Evolutionary conservation across 2,888 invertebrate genomes (phyloP), one percentile per base, ranked within the genome.

Genomic region (Brenthis ino): DNA sequence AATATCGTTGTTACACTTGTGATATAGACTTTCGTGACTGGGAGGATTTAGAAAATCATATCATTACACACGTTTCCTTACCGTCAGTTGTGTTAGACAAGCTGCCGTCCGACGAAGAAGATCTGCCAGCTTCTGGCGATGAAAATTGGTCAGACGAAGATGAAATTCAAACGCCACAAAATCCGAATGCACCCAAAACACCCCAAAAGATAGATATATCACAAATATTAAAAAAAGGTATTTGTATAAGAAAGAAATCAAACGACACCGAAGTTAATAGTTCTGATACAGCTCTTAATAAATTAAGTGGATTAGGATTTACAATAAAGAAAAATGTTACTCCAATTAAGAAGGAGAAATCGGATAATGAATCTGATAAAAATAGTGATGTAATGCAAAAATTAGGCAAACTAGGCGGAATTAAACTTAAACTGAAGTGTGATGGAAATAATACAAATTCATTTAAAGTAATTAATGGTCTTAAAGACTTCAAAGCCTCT

Each of bases 11-110:
- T 77, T 84, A 83, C 75, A 94, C 94, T 50, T 95, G 95, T 77
- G 85, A 92, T 75, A 82, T 91, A 69, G 90, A 92, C 68, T 95
- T 93, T 78, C 81, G 80, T 13, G 81, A 85, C 73, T 91, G 90
- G 85, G 84, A 85, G 55, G 90, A 88, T 16, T 79, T 94, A 70
- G 87, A 94, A 75, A 85, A 86, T 14, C 95, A 95, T 80, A 84
- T 94, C 13, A 85, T 94, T 48, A 88, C 90, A 65, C 94, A 94
- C 87, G 93, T 95, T 57, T 93, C 92, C 8, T 87, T 94, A 77
- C 94, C 94, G 57, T 84, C 82, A 1, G 85, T 95, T 67, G 81
- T 90, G 56, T 75, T 94, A 72, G 86, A 90, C 76, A 91, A 88
- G 78, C 87, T 93, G 81, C 92, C 93, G 73, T 94, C 94, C 81